Conservation (phyloP, 2,113 vertebrate species). For the Ovis canadensis region DNA sequence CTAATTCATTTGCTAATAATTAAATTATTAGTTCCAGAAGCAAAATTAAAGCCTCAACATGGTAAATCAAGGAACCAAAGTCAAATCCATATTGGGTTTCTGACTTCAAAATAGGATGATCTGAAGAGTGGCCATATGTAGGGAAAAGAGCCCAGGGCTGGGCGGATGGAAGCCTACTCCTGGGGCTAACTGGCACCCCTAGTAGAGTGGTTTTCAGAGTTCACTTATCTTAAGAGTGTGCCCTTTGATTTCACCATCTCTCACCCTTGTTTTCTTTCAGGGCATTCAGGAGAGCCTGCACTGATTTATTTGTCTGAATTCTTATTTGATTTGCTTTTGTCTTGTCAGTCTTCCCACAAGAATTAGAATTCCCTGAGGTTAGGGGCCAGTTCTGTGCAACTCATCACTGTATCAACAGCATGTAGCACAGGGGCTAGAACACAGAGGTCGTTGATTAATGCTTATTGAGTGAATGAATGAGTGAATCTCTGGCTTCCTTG, state of each 20-base stretch:
- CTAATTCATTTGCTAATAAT: not conserved
- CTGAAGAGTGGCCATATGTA: not conserved
- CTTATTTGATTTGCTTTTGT: not conserved
- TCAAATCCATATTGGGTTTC: not conserved
- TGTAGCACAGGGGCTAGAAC: not conserved
- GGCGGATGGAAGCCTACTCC: not conserved
- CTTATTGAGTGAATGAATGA: not conserved
- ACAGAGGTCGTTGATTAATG: not conserved
- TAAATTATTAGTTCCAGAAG: not conserved
- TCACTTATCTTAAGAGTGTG: not conserved
- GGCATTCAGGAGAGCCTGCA: not conserved
- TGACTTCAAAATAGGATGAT: not conserved
- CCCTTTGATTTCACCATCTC: not conserved
- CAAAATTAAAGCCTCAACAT: conserved; percentile 6
- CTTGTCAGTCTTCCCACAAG: not conserved
- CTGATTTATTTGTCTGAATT: not conserved
- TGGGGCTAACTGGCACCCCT: not conserved
- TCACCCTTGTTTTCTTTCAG: not conserved
- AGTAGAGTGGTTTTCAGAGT: not conserved
- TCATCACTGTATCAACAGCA: not conserved
- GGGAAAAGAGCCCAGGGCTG: not conserved
- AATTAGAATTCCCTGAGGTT: not conserved
- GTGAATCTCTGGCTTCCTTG: not conserved
- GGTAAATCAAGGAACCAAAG: not conserved
- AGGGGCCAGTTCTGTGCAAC: not conserved